Base-by-base conservation (phyloP, 2,113 vertebrate genomes). In the Eptatretus burgeri region DNA sequence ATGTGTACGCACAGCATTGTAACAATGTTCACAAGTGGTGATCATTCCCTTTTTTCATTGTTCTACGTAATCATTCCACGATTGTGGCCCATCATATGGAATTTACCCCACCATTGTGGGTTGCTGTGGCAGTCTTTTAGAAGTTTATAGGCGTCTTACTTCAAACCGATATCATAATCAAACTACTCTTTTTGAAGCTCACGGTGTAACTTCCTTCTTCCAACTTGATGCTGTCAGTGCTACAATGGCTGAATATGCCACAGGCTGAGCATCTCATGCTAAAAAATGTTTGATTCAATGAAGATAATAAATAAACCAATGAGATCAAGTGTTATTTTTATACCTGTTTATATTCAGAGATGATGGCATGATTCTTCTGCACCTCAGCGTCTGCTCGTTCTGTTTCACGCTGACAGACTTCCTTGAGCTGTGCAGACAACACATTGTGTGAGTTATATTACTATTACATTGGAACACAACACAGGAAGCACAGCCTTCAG, bases 321-420 rank as follows among this genome's bases (percentile, higher is more conserved):
- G 12, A 20, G 1, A 67, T 51, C n/a, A 63, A 50, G 50, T 1
- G 14, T 27, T 74, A 66, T 66, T 1, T 13, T 27, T 74, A 66
- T 66, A 93, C 91, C 87, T 98, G 91, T 71, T 98, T 98, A 72
- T 98, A 98, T 75, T 98, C 91, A 51, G 85, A 82, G 62, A 98
- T 98, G 71, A 98, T 98, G 27, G 87, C 94, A 65, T 82, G 84
- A 66, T 95, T 98, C 75, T 96, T 98, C 73, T 80, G 93, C 65
- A 98, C 93, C 74, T 98, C 91, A 0, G 80, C 86, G 72, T 94
- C 91, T 2, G 91, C 85, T 66, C 95, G 95, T 70, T 94, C 87
- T 0, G 94, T 78, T 64, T 98, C 91, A 69, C 91, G 76, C 16
- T 89, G 76, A 70, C 91, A 98, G 89, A 96, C 93, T 75, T 96